Evolutionary conservation across 2,888 invertebrate species (phyloP).

Genomic region (Phalera bucephala): DNA sequence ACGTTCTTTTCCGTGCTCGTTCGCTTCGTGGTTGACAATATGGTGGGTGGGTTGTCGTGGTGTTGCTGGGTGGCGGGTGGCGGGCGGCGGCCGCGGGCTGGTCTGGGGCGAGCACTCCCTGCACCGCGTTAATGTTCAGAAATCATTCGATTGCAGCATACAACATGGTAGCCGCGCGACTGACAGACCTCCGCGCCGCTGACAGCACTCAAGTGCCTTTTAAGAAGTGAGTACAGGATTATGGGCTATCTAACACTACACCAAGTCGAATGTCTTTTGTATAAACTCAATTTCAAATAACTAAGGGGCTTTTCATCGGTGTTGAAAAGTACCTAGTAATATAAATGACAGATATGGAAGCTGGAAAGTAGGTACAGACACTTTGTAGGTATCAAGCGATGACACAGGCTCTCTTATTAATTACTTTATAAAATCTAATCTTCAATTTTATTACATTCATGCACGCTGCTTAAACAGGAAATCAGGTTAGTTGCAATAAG

Average conservation of each 20-base stretch:
- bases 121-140: slow-evolving; percentile 82
- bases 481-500: slow-evolving; percentile 68
- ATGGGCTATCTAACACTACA: too few relatives aligned
- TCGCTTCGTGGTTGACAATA: slow-evolving; percentile 76
- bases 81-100: slow-evolving; percentile 32
- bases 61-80: slow-evolving; percentile 41
- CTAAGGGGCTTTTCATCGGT: too few relatives aligned
- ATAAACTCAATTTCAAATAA: too few relatives aligned
- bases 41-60: slow-evolving; percentile 73
- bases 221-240: slow-evolving; percentile 92
- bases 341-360: too few relatives aligned
- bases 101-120: slow-evolving; percentile 33
- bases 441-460: slow-evolving; percentile 21
- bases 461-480: slow-evolving; percentile 58
- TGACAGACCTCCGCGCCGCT: slow-evolving; percentile 96
- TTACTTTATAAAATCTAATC: too few relatives aligned
- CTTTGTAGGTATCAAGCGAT: too few relatives aligned
- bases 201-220: slow-evolving; percentile 98
- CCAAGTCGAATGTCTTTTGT: too few relatives aligned
- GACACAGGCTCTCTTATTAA: too few relatives aligned
- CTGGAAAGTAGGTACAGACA: too few relatives aligned
- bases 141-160: slow-evolving; percentile 95
- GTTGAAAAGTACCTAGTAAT: too few relatives aligned
- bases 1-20: slow-evolving; percentile 38
- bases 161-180: slow-evolving; percentile 98